phyloP scores from a whole-genome alignment of 2,888 invertebrate genomes.

The Perithous albicinctus region DNA sequence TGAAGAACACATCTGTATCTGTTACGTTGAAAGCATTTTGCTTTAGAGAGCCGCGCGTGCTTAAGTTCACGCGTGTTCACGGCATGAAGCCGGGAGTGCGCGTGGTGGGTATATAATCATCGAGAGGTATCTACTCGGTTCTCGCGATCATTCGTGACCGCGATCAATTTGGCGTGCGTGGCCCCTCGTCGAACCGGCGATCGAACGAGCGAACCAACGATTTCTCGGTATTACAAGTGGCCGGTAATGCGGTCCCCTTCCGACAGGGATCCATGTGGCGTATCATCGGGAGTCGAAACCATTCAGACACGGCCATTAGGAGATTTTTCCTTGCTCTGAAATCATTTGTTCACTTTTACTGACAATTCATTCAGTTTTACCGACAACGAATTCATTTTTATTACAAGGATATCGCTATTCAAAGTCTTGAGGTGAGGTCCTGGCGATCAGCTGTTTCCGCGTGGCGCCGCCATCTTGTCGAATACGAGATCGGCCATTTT shows the following conservation, averaged over 20 bases:
- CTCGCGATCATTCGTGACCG: slow-evolving; percentile 56
- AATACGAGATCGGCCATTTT: neutral
- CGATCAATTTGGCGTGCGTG: slow-evolving; percentile 62
- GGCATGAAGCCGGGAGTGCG: slow-evolving; percentile 20
- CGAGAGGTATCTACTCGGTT: neutral
- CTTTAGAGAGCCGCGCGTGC: slow-evolving; percentile 25
- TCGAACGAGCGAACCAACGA: slow-evolving; percentile 11
- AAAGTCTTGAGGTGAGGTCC: neutral
- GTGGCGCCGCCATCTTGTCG: neutral
- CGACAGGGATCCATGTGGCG: neutral
- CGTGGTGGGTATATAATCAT: slow-evolving; percentile 46
- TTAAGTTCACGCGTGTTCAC: slow-evolving; percentile 31
- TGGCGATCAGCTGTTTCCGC: neutral
- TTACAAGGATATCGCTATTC: neutral
- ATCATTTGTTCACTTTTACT: neutral
- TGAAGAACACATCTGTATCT: slow-evolving; percentile 41
- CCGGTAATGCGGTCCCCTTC: neutral
- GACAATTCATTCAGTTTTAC: neutral
- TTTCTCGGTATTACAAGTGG: slow-evolving; percentile 26
- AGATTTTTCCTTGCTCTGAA: slow-evolving; percentile 34
- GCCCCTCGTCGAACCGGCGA: slow-evolving; percentile 21
- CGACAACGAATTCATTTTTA: neutral
- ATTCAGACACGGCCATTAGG: slow-evolving; percentile 29
- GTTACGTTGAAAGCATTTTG: slow-evolving; percentile 20
- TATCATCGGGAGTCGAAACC: neutral